phyloP scores from a whole-genome alignment of 2,113 vertebrate species.

The Ia io region DNA sequence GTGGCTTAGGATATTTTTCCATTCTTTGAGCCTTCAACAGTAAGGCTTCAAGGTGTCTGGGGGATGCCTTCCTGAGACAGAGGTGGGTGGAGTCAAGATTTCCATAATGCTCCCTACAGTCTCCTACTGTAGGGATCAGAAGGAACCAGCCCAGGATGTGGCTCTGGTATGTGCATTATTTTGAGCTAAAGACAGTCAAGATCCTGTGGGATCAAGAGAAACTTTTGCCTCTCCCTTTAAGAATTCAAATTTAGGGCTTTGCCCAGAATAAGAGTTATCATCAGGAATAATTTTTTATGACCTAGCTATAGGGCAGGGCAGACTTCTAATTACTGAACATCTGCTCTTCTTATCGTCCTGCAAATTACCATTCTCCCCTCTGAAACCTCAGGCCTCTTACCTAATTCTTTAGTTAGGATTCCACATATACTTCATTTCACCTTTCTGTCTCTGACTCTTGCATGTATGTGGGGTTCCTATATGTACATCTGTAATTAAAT shows the following conservation, averaged over 20 bases:
- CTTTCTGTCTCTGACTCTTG: neutral
- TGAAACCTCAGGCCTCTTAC: neutral
- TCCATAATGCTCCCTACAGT: neutral
- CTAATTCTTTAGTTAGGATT: neutral
- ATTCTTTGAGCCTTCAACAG: neutral
- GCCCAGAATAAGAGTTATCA: neutral
- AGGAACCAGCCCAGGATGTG: neutral
- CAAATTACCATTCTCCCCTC: neutral
- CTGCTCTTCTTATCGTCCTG: neutral
- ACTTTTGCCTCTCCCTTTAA: neutral
- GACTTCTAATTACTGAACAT: neutral
- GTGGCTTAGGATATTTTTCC: neutral
- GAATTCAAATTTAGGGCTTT: neutral
- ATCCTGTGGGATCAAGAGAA: neutral
- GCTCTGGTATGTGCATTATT: neutral
- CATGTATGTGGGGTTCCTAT: neutral
- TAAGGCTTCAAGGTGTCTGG: neutral
- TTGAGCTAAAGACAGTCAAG: neutral
- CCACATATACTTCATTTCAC: neutral
- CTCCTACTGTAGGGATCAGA: neutral
- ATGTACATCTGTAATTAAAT: neutral
- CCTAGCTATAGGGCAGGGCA: neutral
- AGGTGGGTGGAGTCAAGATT: neutral
- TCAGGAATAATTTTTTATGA: neutral
- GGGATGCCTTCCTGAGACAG: neutral